A percentile compares a stretch with the other conserved stretches of the same genome.
phyloP scores from a whole-genome alignment of 35 echinoderm and acorn worm genomes.

The Lytechinus pictus region DNA sequence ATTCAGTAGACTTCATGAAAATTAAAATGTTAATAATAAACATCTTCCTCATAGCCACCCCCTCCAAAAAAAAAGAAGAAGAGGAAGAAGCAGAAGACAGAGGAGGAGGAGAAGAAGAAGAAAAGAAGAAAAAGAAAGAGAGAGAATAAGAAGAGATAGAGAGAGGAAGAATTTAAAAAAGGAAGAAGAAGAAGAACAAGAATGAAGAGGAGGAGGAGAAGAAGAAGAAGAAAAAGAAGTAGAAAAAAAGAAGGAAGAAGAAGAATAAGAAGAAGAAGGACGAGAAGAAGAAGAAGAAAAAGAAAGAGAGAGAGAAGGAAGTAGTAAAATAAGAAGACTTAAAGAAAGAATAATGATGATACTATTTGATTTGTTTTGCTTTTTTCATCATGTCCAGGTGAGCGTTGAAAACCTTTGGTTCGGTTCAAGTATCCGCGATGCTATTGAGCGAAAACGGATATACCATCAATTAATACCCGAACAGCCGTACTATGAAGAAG shows the following conservation, averaged over 20 bases:
- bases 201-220: neutral
- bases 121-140: no score
- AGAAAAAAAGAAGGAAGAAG: no score
- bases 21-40: no score
- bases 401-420: constrained; percentile 52
- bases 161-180: no score
- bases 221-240: neutral
- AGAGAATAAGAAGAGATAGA: no score
- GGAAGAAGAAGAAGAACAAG: no score
- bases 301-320: no score
- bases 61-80: no score
- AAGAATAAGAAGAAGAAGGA: neutral
- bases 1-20: no score
- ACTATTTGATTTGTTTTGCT: neutral
- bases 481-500: constrained; percentile 25
- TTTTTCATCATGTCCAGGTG: constrained; percentile 6
- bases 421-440: constrained; percentile 30
- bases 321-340: neutral
- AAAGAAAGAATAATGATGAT: neutral
- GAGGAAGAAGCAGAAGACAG: no score
- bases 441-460: constrained; percentile 47
- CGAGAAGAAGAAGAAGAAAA: neutral
- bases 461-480: constrained; percentile 49
- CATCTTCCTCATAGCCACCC: no score
- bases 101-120: no score